These are phyloP conservation scores for Sus cebifrons DNA, from an alignment of 2,797 vertebrate species.

Conservation along the genomic window DNA sequence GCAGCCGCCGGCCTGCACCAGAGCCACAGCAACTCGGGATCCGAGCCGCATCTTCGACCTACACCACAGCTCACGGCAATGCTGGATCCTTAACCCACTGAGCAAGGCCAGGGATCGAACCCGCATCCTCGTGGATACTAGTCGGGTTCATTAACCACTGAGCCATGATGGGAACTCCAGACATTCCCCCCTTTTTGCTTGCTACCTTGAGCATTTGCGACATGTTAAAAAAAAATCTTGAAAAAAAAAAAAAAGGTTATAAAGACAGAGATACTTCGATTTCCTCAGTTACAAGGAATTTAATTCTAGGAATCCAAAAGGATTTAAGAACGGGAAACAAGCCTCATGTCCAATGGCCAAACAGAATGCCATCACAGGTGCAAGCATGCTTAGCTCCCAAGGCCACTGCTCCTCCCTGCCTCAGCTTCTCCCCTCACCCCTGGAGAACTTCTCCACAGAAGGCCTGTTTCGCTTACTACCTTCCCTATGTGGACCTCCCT, in stretches of 20 bases:
- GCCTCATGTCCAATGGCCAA: not conserved
- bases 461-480: not conserved
- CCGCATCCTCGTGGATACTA: no score
- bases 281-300: not conserved
- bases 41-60: no score
- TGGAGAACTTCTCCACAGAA: not conserved
- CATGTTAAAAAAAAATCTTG: not conserved
- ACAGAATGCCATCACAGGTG: not conserved
- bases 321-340: slow-evolving; percentile 10
- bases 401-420: not conserved
- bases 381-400: not conserved
- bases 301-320: not conserved
- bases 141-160: no score
- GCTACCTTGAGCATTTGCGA: slow-evolving; percentile 4
- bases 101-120: no score
- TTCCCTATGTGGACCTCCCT: not conserved
- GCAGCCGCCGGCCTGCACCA: no score
- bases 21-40: no score
- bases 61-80: no score
- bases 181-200: not conserved
- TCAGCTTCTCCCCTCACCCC: not conserved
- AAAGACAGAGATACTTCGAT: slow-evolving; percentile 26
- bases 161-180: no score
- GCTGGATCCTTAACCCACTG: no score
- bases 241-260: slow-evolving; percentile 45